Evolutionary conservation across 2,888 invertebrate genomes (phyloP), one percentile per base, ranked within the genome.

Genomic region (Xanthorhoe designata): DNA sequence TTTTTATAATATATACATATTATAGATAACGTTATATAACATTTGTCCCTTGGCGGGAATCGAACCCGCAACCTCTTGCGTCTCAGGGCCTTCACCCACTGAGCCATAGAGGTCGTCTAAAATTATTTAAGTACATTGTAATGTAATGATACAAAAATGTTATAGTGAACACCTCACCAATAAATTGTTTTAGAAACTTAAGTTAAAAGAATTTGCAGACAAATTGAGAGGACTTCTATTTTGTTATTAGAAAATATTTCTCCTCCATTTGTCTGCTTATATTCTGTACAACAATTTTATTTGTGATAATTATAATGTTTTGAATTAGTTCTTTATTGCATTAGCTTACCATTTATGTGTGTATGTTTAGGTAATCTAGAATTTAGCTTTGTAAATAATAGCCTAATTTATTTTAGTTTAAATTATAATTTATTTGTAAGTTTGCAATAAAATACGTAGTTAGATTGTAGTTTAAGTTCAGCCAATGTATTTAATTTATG

Each of bases 161-260:
- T 5, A 42, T 42, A 42, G 5, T 13, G 1, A 13, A 42, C 13
- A 13, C 13, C 38, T 42, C 13, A 42, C 38, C 38, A 42, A 42
- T 42, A 42, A 13, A 42, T 42, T 42, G 38, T 13, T 42, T 13
- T 42, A 42, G 13, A 13, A 42, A 10, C 1, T 13, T 13, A 10
- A 13, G 32, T 7, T 42, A 13, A 9, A 42, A 13, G 24, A 61
- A 58, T 65, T 32, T 49, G 15, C 38, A 55, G 88, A 91, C 91
- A 84, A 88, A 89, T 84, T 84, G 93, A 69, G 93, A 94, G 93
- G 92, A 94, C 88, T 87, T 82, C 82, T 91, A 94, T 93, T 94
- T 93, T 90, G 77, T 73, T 74, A 58, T 42, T 58, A 66, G 73
- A 90, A 93, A 94, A 94, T 93, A 87, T 84, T 71, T 82, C 88